Evolutionary conservation across 2,888 invertebrate genomes (phyloP).

Genomic region (Apotomis betuletana): DNA sequence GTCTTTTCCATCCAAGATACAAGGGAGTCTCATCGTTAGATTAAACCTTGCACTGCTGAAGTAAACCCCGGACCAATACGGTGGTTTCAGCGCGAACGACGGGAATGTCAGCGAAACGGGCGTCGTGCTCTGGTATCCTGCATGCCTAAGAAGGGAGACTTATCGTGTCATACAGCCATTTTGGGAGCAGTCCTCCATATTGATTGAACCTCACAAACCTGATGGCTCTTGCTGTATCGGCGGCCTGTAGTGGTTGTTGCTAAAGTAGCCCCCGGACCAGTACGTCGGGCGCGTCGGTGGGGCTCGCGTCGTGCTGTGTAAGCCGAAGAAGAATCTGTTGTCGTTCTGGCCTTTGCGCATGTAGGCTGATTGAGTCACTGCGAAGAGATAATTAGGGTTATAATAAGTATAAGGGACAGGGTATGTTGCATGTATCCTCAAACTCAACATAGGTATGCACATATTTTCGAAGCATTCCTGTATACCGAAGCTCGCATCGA

Average conservation of each 20-base stretch:
- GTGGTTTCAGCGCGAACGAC: too few species aligned
- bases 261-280: slow-evolving; percentile 67
- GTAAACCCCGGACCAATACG: too few species aligned
- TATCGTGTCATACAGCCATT: slow-evolving; percentile 10
- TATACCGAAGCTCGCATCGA: too few species aligned
- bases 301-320: slow-evolving; percentile 29
- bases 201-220: slow-evolving; percentile 53
- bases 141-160: slow-evolving; percentile 47
- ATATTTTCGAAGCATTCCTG: too few species aligned
- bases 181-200: neutral
- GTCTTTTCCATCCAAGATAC: too few species aligned
- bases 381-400: neutral
- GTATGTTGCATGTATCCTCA: too few species aligned
- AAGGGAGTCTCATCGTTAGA: too few species aligned
- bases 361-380: slow-evolving; percentile 21
- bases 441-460: too few species aligned
- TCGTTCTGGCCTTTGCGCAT: slow-evolving; percentile 12
- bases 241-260: slow-evolving; percentile 64
- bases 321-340: slow-evolving; percentile 45
- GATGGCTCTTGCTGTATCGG: slow-evolving; percentile 63
- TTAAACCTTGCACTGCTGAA: too few species aligned
- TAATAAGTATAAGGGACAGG: neutral
- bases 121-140: slow-evolving; percentile 32
- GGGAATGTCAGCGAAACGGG: neutral
- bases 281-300: slow-evolving; percentile 47